These are phyloP conservation scores for Tetragonisca angustula DNA, from an alignment of 2,888 invertebrate genomes.

Conservation along the genomic window DNA sequence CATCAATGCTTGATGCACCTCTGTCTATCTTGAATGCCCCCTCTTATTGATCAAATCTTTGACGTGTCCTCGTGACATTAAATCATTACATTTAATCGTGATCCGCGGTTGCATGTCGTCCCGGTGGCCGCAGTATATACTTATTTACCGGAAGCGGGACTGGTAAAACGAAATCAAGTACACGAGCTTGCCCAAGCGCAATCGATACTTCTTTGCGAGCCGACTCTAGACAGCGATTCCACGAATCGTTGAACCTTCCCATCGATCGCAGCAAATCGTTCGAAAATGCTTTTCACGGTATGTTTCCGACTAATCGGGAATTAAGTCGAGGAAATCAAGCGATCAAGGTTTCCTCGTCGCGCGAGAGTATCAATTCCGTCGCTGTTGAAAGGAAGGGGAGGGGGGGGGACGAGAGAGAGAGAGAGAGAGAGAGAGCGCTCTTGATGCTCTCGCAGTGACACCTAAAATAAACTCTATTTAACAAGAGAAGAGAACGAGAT, in stretches of 20 bases:
- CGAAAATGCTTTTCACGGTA: background rate
- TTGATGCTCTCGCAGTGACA: conserved; percentile 53
- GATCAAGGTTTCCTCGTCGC: background rate
- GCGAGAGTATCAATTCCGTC: conserved; percentile 13
- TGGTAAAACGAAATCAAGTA: conserved; percentile 17
- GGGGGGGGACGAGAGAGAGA: background rate
- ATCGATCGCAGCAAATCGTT: background rate
- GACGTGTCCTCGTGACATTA: background rate
- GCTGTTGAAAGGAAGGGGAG: conserved; percentile 33
- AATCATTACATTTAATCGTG: conserved; percentile 30
- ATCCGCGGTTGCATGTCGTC: conserved; percentile 7
- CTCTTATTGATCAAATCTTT: conserved; percentile 31
- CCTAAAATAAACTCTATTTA: conserved; percentile 66
- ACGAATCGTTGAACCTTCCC: background rate
- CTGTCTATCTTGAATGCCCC: background rate
- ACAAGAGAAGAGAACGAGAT: conserved; percentile 47
- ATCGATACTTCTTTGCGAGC: conserved; percentile 31
- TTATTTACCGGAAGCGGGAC: conserved; percentile 26
- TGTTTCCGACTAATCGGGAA: too few species aligned
- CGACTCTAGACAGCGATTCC: background rate
- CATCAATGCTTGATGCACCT: background rate
- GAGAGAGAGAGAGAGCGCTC: background rate
- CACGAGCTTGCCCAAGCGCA: conserved; percentile 13
- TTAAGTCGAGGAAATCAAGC: background rate
- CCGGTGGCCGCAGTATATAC: background rate